Evolutionary conservation across 2,888 invertebrate genomes (phyloP).

Genomic region (Melolontha melolontha): DNA sequence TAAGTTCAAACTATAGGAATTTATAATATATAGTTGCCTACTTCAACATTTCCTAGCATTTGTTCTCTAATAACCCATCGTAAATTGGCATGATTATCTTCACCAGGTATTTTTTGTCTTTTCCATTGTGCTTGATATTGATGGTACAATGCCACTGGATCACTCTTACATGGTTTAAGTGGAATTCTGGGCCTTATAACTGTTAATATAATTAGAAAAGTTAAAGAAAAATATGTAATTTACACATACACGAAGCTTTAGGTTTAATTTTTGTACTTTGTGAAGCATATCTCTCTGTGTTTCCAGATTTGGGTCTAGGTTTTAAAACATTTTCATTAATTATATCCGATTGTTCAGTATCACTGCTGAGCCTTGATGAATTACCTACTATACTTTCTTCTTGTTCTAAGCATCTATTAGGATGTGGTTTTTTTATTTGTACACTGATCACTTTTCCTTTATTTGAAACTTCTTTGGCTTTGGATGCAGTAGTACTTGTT

Average conservation of each 20-base stretch:
- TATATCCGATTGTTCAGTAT: not conserved
- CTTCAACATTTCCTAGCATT: conserved; percentile 65
- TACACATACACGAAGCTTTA: conserved; percentile 51
- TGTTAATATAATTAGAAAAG: conserved; percentile 57
- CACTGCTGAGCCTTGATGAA: conserved; percentile 10
- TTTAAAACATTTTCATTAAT: conserved; percentile 1
- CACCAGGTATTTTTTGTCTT: conserved; percentile 81
- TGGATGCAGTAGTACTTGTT: conserved; percentile 63
- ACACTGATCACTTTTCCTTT: conserved; percentile 49
- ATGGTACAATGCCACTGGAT: conserved; percentile 83
- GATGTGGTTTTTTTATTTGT: conserved; percentile 51
- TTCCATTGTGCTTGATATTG: conserved; percentile 82
- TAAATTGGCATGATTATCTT: conserved; percentile 74
- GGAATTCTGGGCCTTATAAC: conserved; percentile 72
- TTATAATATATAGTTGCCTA: not conserved
- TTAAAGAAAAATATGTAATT: too few species aligned
- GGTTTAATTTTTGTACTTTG: conserved; percentile 47
- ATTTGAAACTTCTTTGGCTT: conserved; percentile 56
- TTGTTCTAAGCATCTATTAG: conserved; percentile 3
- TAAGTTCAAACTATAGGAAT: too few species aligned
- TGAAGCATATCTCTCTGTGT: not conserved
- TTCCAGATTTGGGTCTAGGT: conserved; percentile 15
- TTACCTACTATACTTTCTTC: not conserved
- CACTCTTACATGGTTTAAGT: conserved; percentile 69
- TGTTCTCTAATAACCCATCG: conserved; percentile 79